These are phyloP conservation scores for Leucania comma DNA, from an alignment of 2,888 invertebrate species.

Conservation along the genomic window DNA sequence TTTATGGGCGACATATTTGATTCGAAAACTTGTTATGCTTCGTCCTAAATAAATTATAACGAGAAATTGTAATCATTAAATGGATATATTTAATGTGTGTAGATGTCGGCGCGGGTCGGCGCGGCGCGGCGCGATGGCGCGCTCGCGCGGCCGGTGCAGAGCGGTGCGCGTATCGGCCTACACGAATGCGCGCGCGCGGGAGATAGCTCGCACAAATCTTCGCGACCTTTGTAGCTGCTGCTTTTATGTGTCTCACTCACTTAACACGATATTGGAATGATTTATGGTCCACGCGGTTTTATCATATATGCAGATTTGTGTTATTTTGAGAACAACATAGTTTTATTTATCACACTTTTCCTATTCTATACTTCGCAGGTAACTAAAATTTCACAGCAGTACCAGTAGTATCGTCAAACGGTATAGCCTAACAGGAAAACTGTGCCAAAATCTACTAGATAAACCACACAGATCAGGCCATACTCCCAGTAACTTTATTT, in stretches of 20 bases:
- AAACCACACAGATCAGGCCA: neutral
- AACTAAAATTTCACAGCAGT: neutral
- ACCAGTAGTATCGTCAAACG: neutral
- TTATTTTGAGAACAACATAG: neutral
- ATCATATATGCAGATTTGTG: conserved; percentile 4
- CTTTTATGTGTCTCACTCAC: conserved; percentile 76
- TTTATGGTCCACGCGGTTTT: conserved; percentile 58
- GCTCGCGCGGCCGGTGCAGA: conserved; percentile 65
- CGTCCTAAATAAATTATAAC: conserved; percentile 91
- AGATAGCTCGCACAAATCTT: conserved; percentile 86
- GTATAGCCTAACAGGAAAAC: neutral
- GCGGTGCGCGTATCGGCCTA: conserved; percentile 81
- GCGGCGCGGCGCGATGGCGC: conserved; percentile 68
- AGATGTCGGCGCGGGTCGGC: conserved; percentile 74
- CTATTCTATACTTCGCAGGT: neutral
- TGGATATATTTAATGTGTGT: conserved; percentile 90
- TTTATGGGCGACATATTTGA: conserved; percentile 91
- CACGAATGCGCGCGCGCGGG: conserved; percentile 85
- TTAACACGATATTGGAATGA: conserved; percentile 70
- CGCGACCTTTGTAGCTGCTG: conserved; percentile 82
- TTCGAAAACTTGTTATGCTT: conserved; percentile 91
- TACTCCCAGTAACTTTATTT: conserved; percentile 16
- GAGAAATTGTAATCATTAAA: conserved; percentile 90
- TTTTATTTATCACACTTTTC: neutral
- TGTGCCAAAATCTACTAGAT: conserved; percentile 2